A percentile compares a stretch with the other conserved stretches of the same genome.
Conservation (phyloP, 1,140 invertebrate species). For the Kradibia gibbosae region DNA sequence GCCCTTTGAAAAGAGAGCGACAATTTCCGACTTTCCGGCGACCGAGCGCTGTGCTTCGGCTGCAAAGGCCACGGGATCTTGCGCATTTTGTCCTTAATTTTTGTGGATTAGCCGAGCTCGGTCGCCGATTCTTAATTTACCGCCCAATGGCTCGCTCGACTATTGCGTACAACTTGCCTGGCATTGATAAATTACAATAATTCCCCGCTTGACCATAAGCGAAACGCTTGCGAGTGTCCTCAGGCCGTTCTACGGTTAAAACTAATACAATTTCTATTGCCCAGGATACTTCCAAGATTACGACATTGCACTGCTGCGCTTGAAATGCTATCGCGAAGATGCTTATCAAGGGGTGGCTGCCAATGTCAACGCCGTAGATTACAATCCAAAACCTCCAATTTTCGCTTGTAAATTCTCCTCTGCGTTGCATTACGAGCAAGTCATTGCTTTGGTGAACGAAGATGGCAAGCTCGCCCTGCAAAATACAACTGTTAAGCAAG, state of each 20-base stretch:
- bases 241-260: neutral
- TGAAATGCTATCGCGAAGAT: slow-evolving; percentile 64
- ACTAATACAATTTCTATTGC: slow-evolving; percentile 17
- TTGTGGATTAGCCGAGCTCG: too few species aligned
- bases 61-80: too few species aligned
- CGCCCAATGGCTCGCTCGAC: too few species aligned
- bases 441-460: slow-evolving; percentile 87
- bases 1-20: too few species aligned
- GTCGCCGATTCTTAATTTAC: too few species aligned
- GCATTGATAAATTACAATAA: too few species aligned
- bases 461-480: slow-evolving; percentile 83
- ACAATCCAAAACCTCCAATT: slow-evolving; percentile 63
- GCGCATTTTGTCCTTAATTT: too few species aligned
- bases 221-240: too few species aligned
- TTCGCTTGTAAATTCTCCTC: slow-evolving; percentile 71
- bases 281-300: slow-evolving; percentile 60
- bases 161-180: too few species aligned
- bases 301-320: slow-evolving; percentile 62
- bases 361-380: slow-evolving; percentile 55
- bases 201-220: too few species aligned
- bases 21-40: too few species aligned
- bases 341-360: slow-evolving; percentile 68
- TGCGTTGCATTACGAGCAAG: slow-evolving; percentile 75
- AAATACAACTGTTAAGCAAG: slow-evolving; percentile 65
- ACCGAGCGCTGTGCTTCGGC: too few species aligned